Evolutionary conservation across 1,140 invertebrate species (phyloP).

Genomic region (Saccostrea cuccullata): DNA sequence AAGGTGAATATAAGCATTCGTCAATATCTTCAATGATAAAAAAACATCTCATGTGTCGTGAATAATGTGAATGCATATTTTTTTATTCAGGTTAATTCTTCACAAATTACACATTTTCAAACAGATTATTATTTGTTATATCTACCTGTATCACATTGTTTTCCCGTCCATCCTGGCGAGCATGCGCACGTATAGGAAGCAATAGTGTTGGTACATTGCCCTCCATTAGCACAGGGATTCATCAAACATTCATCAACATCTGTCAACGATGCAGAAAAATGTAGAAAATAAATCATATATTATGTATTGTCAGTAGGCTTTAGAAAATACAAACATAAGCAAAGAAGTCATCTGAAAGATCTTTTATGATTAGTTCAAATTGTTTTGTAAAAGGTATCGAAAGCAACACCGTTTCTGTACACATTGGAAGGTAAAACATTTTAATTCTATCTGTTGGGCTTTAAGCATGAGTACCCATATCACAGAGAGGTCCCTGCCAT

Average conservation of each 20-base stretch:
- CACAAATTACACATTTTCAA: no score
- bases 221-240: slow-evolving; percentile 67
- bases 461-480: background rate
- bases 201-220: background rate
- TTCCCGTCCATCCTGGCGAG: slow-evolving; percentile 82
- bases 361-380: no score
- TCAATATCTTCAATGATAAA: slow-evolving; percentile 43
- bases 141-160: slow-evolving; percentile 86
- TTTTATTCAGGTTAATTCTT: no score
- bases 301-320: no score
- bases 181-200: slow-evolving; percentile 72
- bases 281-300: no score
- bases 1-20: slow-evolving; percentile 45
- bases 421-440: no score
- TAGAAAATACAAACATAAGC: no score
- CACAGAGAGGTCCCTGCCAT: background rate
- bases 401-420: no score
- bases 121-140: background rate
- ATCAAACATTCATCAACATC: slow-evolving; percentile 55
- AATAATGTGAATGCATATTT: no score
- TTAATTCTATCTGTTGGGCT: no score
- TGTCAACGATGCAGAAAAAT: background rate
- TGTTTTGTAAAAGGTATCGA: no score
- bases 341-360: no score
- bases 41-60: background rate